Conservation (phyloP, 2,113 vertebrate genomes). For the Sylvilagus bachmani region DNA sequence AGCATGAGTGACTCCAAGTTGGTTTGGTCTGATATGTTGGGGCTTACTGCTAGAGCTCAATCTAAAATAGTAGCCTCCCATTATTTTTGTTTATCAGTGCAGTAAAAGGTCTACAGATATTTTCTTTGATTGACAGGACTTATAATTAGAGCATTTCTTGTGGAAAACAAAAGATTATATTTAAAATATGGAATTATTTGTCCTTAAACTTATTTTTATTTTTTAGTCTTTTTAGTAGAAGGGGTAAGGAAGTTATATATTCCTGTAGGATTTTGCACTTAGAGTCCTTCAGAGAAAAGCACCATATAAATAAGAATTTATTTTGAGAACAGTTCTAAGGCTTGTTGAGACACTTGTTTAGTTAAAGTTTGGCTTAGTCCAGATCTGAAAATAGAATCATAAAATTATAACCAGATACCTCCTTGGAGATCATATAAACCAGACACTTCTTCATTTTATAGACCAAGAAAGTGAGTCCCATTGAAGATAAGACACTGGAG, state of each 20-base stretch:
- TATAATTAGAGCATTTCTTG: slow-evolving; percentile 44
- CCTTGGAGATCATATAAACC: neutral
- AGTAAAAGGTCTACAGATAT: neutral
- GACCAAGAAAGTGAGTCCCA: neutral
- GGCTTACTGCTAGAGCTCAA: neutral
- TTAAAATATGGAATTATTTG: slow-evolving; percentile 20
- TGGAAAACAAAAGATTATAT: slow-evolving; percentile 43
- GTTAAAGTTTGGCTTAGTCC: neutral
- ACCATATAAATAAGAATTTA: neutral
- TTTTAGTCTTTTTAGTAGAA: neutral
- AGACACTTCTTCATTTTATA: neutral
- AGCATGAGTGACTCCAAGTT: neutral
- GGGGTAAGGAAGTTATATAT: neutral
- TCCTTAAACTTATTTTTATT: slow-evolving; percentile 43
- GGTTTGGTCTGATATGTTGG: neutral
- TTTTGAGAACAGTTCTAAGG: slow-evolving; percentile 24
- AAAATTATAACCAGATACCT: neutral
- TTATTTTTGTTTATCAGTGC: neutral
- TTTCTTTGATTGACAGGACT: slow-evolving; percentile 51
- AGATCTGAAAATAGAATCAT: slow-evolving; percentile 16
- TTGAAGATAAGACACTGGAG: neutral
- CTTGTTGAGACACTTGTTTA: neutral
- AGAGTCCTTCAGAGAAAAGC: neutral
- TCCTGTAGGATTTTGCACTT: neutral
- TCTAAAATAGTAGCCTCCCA: neutral